Conservation (phyloP, 1,140 invertebrate species). For the Diorhabda carinulata region DNA sequence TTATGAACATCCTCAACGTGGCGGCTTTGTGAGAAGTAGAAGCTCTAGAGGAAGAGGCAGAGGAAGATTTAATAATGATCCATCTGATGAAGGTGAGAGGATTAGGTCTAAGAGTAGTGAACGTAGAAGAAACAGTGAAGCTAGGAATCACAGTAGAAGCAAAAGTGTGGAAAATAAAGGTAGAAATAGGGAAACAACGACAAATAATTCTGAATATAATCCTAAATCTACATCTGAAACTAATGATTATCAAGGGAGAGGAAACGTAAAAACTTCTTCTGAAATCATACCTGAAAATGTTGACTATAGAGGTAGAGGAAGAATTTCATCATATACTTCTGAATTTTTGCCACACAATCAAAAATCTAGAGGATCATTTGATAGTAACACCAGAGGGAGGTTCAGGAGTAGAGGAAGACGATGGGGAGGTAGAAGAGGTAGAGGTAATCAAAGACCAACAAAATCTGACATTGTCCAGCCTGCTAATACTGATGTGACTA, state of each 20-base stretch:
- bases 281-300: neutral
- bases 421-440: slow-evolving; percentile 5
- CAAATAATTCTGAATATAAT: neutral
- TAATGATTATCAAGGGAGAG: too few relatives aligned
- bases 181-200: neutral
- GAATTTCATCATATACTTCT: neutral
- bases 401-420: slow-evolving; percentile 26
- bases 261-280: too few relatives aligned
- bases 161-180: neutral
- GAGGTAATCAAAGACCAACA: slow-evolving; percentile 4
- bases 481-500: neutral
- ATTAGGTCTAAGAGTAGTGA: neutral
- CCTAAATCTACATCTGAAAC: too few relatives aligned
- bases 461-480: neutral
- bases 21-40: slow-evolving; percentile 11
- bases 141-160: neutral
- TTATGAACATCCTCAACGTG: slow-evolving; percentile 6
- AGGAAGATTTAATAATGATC: slow-evolving; percentile 5
- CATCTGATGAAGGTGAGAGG: slow-evolving; percentile 12
- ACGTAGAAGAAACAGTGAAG: neutral
- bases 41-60: slow-evolving; percentile 23
- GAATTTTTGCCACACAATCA: too few relatives aligned
- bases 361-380: neutral
- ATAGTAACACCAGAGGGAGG: slow-evolving; percentile 10
- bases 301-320: slow-evolving; percentile 12